Evolutionary conservation across 2,797 vertebrate genomes (phyloP).

Genomic region (Paedocypris micromegethes): DNA sequence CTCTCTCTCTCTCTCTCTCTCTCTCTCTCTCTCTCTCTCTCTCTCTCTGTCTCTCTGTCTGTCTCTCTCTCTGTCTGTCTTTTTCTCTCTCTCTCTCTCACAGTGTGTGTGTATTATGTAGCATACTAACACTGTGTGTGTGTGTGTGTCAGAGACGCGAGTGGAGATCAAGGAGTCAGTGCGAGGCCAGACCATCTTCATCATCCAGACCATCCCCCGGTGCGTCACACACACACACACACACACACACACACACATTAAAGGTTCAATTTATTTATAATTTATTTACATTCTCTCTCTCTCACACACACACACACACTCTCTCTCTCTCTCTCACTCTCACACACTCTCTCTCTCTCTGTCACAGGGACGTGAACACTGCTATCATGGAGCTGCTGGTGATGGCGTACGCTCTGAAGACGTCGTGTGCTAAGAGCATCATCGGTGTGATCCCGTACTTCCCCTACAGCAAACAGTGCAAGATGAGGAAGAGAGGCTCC

Average conservation of each 20-base stretch:
- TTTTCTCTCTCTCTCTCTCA: too few relatives aligned
- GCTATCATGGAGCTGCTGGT: conserved; percentile 97
- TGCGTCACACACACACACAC: conserved; percentile 44
- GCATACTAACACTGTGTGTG: not conserved
- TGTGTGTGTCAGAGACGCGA: conserved; percentile 79
- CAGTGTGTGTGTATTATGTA: too few relatives aligned
- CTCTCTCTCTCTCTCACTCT: too few relatives aligned
- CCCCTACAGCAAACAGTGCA: conserved; percentile 98
- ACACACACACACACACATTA: too few relatives aligned
- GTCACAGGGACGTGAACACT: conserved; percentile 88
- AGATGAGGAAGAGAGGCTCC: conserved; percentile 97
- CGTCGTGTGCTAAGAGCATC: conserved; percentile 93
- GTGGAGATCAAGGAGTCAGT: conserved; percentile 98
- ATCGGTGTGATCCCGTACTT: conserved; percentile 98
- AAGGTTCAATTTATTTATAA: too few relatives aligned
- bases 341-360: too few relatives aligned
- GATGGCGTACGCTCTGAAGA: conserved; percentile 96
- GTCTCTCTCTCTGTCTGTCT: too few relatives aligned
- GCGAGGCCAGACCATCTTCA: conserved; percentile 95
- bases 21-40: too few relatives aligned
- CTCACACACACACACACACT: too few relatives aligned
- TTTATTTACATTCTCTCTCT: too few relatives aligned
- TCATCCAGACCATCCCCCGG: conserved; percentile 98
- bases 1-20: too few relatives aligned
- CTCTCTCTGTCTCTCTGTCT: too few relatives aligned